A percentile compares a stretch with the other conserved stretches of the same genome.
phyloP scores from a whole-genome alignment of 2,113 vertebrate species.

The Solenodon paradoxus region DNA sequence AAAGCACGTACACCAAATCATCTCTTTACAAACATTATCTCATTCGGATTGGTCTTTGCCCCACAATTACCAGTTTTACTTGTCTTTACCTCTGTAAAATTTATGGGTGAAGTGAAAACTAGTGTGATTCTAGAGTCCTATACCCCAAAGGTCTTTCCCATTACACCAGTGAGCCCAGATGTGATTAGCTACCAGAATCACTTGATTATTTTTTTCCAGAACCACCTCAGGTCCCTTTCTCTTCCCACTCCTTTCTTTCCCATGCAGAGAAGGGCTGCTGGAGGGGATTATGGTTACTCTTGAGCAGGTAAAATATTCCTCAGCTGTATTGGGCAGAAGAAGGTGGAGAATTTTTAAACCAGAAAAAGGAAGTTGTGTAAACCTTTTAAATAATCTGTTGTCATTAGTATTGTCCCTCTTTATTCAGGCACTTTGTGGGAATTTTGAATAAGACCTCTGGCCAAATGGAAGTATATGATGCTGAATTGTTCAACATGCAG shows the following conservation, averaged over 20 bases:
- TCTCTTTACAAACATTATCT: neutral
- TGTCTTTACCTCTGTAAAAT: neutral
- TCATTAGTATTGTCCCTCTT: neutral
- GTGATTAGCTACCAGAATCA: neutral
- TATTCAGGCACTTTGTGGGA: conserved; percentile 92
- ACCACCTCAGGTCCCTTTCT: neutral
- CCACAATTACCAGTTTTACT: neutral
- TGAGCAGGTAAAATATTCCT: neutral
- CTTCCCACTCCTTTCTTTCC: neutral
- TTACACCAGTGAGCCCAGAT: neutral
- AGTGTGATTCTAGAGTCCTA: neutral
- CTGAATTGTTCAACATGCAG: conserved; percentile 93
- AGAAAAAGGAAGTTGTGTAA: neutral
- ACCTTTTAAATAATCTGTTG: neutral
- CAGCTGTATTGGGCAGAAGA: neutral
- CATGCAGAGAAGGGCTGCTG: neutral
- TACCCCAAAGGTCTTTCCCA: neutral
- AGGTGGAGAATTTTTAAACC: neutral
- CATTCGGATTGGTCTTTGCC: neutral
- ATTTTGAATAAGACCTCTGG: conserved; percentile 91
- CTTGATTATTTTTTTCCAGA: neutral
- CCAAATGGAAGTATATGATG: conserved; percentile 92
- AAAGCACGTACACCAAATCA: neutral
- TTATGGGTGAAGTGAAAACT: neutral
- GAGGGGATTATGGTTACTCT: neutral